These are phyloP conservation scores for Sceliomorpha sp. DNA, from an alignment of 2,888 invertebrate genomes.

Conservation along the genomic window DNA sequence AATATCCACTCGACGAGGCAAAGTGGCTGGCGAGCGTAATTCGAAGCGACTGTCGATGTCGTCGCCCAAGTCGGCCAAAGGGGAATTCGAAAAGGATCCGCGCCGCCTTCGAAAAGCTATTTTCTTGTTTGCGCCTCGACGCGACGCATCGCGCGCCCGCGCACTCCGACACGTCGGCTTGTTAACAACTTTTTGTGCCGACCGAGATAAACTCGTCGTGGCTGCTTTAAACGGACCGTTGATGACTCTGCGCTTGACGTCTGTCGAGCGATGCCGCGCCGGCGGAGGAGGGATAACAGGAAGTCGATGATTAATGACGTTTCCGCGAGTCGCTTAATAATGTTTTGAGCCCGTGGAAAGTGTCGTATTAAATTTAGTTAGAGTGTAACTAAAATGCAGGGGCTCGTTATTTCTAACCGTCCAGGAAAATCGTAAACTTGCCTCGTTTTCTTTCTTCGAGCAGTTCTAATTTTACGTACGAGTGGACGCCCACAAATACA, in stretches of 20 bases:
- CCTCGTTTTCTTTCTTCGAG: too few species aligned
- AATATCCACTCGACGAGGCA: slow-evolving; percentile 7
- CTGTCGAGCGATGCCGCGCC: slow-evolving; percentile 53
- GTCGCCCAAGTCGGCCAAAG: neutral
- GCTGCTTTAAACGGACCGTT: slow-evolving; percentile 37
- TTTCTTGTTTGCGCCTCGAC: neutral
- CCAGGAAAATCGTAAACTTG: too few species aligned
- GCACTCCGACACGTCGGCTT: too few species aligned
- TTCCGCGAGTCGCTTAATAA: slow-evolving; percentile 44
- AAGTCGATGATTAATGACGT: slow-evolving; percentile 52
- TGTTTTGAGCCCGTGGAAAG: slow-evolving; percentile 39
- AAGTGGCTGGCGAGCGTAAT: slow-evolving; percentile 4
- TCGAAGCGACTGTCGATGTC: slow-evolving; percentile 9
- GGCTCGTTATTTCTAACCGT: too few species aligned
- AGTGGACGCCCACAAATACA: too few species aligned
- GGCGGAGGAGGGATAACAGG: slow-evolving; percentile 35
- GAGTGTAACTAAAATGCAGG: too few species aligned
- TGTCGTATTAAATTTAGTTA: slow-evolving; percentile 42
- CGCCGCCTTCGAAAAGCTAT: neutral
- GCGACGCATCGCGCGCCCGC: too few species aligned
- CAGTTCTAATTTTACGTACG: too few species aligned
- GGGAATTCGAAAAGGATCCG: slow-evolving; percentile 10
- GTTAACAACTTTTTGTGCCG: slow-evolving; percentile 47
- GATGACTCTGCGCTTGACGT: slow-evolving; percentile 49
- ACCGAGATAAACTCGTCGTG: slow-evolving; percentile 20